A percentile compares a stretch with the other conserved stretches of the same genome.
phyloP scores from a whole-genome alignment of 2,888 invertebrate genomes.

The Diarsia brunnea region DNA sequence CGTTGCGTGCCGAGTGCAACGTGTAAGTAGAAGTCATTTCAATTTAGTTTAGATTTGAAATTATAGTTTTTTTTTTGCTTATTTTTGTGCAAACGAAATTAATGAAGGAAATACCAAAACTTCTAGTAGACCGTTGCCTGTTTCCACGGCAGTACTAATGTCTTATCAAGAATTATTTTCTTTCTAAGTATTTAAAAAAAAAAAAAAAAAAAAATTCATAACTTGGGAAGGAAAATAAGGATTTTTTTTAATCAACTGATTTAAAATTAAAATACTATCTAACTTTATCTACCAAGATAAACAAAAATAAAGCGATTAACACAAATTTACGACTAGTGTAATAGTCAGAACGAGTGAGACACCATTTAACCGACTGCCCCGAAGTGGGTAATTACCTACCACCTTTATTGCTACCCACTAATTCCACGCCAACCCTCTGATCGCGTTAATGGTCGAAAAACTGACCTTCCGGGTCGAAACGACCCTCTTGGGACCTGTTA shows the following conservation, averaged over 20 bases:
- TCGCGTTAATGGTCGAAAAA: conserved; percentile 89
- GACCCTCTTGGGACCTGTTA: conserved; percentile 84
- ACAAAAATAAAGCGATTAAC: conserved; percentile 62
- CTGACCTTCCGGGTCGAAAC: conserved; percentile 87
- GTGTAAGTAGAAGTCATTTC: not conserved
- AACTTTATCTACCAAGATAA: conserved; percentile 13
- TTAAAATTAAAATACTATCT: not conserved
- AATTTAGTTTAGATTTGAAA: conserved; percentile 20
- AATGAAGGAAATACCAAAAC: conserved; percentile 5
- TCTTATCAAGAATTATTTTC: not conserved
- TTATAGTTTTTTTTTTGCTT: not conserved
- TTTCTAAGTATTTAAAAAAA: too few species aligned
- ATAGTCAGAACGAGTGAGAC: conserved; percentile 63
- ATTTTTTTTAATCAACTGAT: too few species aligned
- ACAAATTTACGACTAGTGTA: conserved; percentile 64
- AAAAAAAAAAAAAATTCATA: too few species aligned
- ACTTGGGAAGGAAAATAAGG: too few species aligned
- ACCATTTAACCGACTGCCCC: conserved; percentile 80
- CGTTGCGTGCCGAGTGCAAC: not conserved
- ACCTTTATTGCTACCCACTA: conserved; percentile 85
- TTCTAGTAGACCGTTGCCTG: not conserved
- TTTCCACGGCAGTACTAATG: not conserved
- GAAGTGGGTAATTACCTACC: conserved; percentile 86
- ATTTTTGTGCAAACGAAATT: not conserved
- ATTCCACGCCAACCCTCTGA: conserved; percentile 85